Evolutionary conservation across 2,797 vertebrate species (phyloP), one percentile per base, ranked within the genome.

Genomic region (Acanthurus leucopareius): DNA sequence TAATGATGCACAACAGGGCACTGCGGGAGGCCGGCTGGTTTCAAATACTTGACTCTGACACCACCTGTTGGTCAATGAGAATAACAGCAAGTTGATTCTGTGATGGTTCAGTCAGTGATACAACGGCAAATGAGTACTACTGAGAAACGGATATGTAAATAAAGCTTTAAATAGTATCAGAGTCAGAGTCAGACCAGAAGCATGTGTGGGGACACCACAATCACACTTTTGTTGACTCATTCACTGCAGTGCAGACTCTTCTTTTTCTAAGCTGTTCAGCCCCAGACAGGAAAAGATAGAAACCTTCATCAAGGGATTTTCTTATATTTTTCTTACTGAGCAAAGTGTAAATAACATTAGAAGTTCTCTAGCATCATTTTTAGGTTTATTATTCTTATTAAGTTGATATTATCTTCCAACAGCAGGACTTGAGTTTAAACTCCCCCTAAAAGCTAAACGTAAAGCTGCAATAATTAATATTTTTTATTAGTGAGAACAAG

Each of bases 31-130:
- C 56, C 32, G n/a, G 19, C 44, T 25, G 17, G 8, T 8, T 15
- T 59, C 60, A 63, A 4, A 68, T 9, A 25, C 38, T 45, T 65
- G 64, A 66, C 63, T 84, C 11, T 69, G 69, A 38, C 83, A n/a
- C 77, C 75, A 38, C 48, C 80, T 79, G 19, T 57, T 73, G 80
- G 61, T 38, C 22, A 1, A 19, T 42, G 10, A 14, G 2, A 44
- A 60, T n/a, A 44, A 59, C 22, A 10, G 45, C 69, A 65, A n/a
- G 0, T 45, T 40, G 20, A 53, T 45, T 32, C 56, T 60, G 3
- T 11, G 5, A 61, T 4, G 1, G 28, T 10, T 10, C 56, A 28
- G n/a, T 32, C 28, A 32, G 28, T 32, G 28, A 32, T 32, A 32
- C 28, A 4, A 32, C 28, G 4, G 28, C 28, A 13, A 13, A 13